These are phyloP conservation scores for Chironomus tentans DNA, from an alignment of 2,888 invertebrate genomes.

Conservation along the genomic window DNA sequence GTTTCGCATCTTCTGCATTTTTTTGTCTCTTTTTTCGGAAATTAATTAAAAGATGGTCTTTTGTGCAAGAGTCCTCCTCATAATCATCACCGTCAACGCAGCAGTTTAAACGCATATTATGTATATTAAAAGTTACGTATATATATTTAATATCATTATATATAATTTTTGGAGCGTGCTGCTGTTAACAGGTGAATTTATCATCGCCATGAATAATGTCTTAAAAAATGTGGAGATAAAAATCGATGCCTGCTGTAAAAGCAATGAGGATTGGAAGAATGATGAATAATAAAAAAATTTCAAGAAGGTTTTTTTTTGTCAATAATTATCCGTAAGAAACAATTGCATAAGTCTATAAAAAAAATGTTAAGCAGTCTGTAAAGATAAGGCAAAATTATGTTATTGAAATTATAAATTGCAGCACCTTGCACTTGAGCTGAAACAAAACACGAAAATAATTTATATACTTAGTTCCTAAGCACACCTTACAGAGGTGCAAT, in stretches of 20 bases:
- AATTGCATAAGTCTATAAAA: neutral
- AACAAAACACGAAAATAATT: neutral
- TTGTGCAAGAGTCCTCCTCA: neutral
- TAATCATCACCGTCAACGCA: neutral
- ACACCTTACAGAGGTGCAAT: neutral
- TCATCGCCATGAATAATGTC: neutral
- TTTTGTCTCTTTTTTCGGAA: neutral
- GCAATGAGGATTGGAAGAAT: neutral
- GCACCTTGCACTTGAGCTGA: neutral
- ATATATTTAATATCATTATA: neutral
- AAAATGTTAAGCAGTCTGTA: too few relatives aligned
- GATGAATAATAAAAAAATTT: too few relatives aligned
- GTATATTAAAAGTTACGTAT: neutral
- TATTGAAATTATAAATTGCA: too few relatives aligned
- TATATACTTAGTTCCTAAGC: neutral
- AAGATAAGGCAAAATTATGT: too few relatives aligned
- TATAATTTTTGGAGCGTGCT: conserved; percentile 1
- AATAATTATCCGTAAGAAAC: neutral
- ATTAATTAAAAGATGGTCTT: neutral
- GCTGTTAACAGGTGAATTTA: conserved; percentile 7
- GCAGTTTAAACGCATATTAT: conserved; percentile 18
- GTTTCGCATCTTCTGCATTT: too few relatives aligned
- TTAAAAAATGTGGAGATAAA: neutral
- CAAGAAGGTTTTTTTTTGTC: neutral
- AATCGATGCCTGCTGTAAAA: conserved; percentile 4